Base-by-base conservation (phyloP, 2,888 invertebrate species). In the Cerastis rubricosa region DNA sequence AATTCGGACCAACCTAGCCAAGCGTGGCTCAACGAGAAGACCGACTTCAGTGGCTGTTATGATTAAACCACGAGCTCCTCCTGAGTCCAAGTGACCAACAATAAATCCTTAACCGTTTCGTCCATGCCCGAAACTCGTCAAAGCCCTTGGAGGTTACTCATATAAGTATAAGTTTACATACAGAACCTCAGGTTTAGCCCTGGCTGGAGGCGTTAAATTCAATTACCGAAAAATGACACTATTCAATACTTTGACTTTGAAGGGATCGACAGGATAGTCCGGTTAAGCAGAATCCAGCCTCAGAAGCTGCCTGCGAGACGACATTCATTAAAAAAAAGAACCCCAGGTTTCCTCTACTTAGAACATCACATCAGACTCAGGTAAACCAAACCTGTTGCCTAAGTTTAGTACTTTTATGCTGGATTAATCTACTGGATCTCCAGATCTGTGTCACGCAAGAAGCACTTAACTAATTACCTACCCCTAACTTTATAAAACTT, bases 391-490 rank as follows among this genome's bases (percentile, higher is more conserved):
- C 19, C 35, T 35, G 4, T 61, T 35, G 35, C 9, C 35, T 19
- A 19, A 61, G 19, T 29, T 40, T 12, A 35, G 25, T 45, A 29
- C 69, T 69, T 25, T 45, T 47, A 40, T 14, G 14, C 70, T 47
- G 47, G 51, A 78, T 71, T 64, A 70, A 54, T 77, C 51, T 25
- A 35, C 43, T 17, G 19, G 25, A 51, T 29, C 43, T 57, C 12
- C 14, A 78, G 54, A 64, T 43, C 14, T n/a, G 7, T 25, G 25
- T 45, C 22, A 5, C 25, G 2, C 79, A 49, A 57, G 54, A 64
- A 54, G 43, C 66, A 64, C 74, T 63, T 49, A 67, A 74, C 66
- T 80, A 80, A 66, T 72, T 47, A 43, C 61, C 35, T 64, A 51
- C 17, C 25, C 22, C 19, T 5, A 66, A 63, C 51, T 74, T 67